Base-by-base conservation (phyloP, 2,888 invertebrate genomes). In the Neoitamus cyanurus region DNA sequence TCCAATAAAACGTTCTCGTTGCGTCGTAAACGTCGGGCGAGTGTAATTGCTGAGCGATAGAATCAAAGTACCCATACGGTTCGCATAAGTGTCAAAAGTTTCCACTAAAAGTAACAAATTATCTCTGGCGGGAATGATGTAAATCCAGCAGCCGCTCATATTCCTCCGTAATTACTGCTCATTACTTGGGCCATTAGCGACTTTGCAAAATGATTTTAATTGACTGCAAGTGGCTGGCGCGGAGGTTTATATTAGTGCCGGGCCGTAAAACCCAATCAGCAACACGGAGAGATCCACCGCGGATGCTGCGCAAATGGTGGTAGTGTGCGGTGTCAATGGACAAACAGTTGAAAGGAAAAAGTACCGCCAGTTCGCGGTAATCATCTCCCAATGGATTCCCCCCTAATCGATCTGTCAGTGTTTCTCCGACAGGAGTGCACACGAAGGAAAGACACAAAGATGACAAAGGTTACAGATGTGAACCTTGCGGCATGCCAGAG, bases 141-240 rank as follows among this genome's bases (percentile, higher is more conserved):
- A 82, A 82, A 69, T 69, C 69, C 82, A 69, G 69, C 82, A 83
- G 83, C 42, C 70, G 70, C 13, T 69, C 37, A 70, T 83, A 70
- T 70, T 83, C 37, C 70, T 15, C 42, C 30, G 72, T 83, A 68
- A 83, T 83, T 83, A 83, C 83, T 46, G 69, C 83, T 83, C 83
- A 83, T 83, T 83, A 83, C 83, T 42, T 83, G 83, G 83, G 42
- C 72, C 83, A 83, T 83, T 83, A 83, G 72, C 83, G 68, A 83
- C 25, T 30, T 72, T 30, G 46, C 70, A 83, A 83, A 83, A 83
- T 72, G 72, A 83, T 83, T 83, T 83, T 83, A 83, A 83, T 83
- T 83, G 83, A 82, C 70, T 72, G 13, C 72, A 72, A 83, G 78
- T 78, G 78, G 42, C 78, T 78, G 30, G n/a, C 58, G 3, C 30